Base-by-base conservation (phyloP, 35 echinoderm and acorn worm species). In the Lytechinus variegatus region DNA sequence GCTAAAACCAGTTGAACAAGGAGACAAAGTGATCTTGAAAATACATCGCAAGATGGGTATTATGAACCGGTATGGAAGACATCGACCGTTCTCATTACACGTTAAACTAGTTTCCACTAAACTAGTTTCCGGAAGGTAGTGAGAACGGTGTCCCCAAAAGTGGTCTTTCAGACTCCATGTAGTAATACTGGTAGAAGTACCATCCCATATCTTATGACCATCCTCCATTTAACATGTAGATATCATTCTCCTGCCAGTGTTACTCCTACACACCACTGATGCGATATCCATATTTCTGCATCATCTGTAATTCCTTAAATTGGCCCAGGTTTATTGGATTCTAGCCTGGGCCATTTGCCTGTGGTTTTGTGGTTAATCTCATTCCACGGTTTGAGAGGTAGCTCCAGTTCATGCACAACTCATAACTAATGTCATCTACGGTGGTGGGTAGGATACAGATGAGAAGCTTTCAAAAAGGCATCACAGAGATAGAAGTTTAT, bases 211-310 rank as follows among this genome's bases (percentile, higher is more conserved):
- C 66, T 79, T 7, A 44, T 44, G 24, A 24, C 19, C n/a, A 79
- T 79, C 66, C 66, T 79, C 66, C 66, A 44, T 79, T n/a, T 24
- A n/a, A 79, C 66, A 79, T 79, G 12, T 24, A 79, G 66, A 19
- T n/a, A 79, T 24, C 66, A 79, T 24, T 79, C 16, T 21, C 66
- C 19, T 79, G 66, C 66, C 66, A 24, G n/a, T 24, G n/a, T 58
- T 79, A 79, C 66, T 79, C 66, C 66, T 79, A 79, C 66, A 79
- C 66, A n/a, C 56, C 56, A 13, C 66, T 79, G 66, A 79, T 79
- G 66, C 66, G 66, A 79, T 79, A 79, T 79, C 66, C 66, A 79
- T 79, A 79, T 79, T 79, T 79, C 66, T 79, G 66, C 66, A 79
- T 79, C 66, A 79, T 79, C 66, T 21, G 66, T 79, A 79, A 79